Percentiles rank a stretch among this genome's conserved stretches.
Evolutionary conservation across 2,888 invertebrate genomes (phyloP).

Genomic region (Tetrapedia diversipes): DNA sequence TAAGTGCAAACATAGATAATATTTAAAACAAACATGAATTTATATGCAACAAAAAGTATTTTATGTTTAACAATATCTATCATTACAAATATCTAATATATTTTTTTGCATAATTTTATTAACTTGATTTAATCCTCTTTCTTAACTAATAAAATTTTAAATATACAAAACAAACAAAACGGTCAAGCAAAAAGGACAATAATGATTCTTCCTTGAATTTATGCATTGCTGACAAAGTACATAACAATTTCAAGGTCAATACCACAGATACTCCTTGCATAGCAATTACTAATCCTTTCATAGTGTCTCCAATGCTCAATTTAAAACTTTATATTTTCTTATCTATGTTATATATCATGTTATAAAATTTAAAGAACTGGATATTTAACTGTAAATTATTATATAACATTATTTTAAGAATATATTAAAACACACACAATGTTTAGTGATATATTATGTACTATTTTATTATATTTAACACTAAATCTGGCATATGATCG

Average conservation of each 20-base stretch:
- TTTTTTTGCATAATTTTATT: not conserved
- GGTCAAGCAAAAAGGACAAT: conserved; percentile 3
- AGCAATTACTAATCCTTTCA: conserved; percentile 53
- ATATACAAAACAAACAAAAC: not conserved
- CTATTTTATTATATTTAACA: conserved; percentile 37
- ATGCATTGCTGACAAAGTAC: conserved; percentile 45
- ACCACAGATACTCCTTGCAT: conserved; percentile 43
- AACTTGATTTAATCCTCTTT: not conserved
- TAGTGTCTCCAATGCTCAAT: conserved; percentile 17
- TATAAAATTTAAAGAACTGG: not conserved
- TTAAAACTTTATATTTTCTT: not conserved
- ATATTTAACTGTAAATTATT: not conserved
- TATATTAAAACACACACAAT: not conserved
- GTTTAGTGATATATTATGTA: not conserved
- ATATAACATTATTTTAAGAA: conserved; percentile 19
- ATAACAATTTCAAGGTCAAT: conserved; percentile 62
- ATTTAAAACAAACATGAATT: not conserved
- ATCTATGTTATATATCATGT: not conserved
- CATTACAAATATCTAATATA: not conserved
- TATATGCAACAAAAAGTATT: not conserved
- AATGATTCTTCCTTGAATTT: conserved; percentile 12
- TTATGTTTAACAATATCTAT: not conserved
- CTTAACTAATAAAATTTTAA: not conserved
- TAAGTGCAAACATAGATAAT: not conserved
- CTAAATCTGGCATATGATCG: conserved; percentile 19